Conservation (phyloP, 2,888 invertebrate species). For the Drosophila neotestacea region DNA sequence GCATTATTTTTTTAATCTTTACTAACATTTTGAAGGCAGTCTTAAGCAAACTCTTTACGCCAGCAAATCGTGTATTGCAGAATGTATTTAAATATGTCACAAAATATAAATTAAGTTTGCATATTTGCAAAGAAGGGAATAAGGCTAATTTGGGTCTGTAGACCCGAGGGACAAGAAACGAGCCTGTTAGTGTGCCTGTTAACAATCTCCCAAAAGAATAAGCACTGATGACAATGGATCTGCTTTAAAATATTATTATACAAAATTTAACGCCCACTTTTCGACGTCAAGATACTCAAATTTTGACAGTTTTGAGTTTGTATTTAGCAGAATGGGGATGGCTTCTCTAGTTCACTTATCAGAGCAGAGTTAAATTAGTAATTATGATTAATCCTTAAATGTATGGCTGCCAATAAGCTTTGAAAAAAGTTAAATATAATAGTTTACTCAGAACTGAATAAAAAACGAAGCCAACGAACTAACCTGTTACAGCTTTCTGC, state of each 20-base stretch:
- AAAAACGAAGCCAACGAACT: neutral
- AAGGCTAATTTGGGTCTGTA: constrained; percentile 10
- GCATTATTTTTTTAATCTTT: neutral
- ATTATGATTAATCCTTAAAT: constrained; percentile 10
- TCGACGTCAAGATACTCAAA: neutral
- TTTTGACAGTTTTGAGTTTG: neutral
- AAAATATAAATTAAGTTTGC: constrained; percentile 36
- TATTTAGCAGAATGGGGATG: neutral
- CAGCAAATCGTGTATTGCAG: constrained; percentile 18
- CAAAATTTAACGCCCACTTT: neutral
- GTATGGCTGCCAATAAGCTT: neutral
- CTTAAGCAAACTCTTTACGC: neutral
- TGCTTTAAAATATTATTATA: constrained; percentile 15
- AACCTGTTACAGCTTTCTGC: constrained; percentile 33
- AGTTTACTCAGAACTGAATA: neutral
- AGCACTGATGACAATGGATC: constrained; percentile 41
- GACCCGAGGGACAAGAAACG: constrained; percentile 31
- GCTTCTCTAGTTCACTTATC: neutral
- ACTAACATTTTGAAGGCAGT: constrained; percentile 10
- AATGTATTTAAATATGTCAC: constrained; percentile 26
- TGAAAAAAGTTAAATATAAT: neutral
- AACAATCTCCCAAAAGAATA: constrained; percentile 35
- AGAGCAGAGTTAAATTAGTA: constrained; percentile 7
- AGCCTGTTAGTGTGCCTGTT: constrained; percentile 8
- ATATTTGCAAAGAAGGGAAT: constrained; percentile 13